Conservation (phyloP, 2,888 invertebrate species). For the Ariolimax columbianus region DNA sequence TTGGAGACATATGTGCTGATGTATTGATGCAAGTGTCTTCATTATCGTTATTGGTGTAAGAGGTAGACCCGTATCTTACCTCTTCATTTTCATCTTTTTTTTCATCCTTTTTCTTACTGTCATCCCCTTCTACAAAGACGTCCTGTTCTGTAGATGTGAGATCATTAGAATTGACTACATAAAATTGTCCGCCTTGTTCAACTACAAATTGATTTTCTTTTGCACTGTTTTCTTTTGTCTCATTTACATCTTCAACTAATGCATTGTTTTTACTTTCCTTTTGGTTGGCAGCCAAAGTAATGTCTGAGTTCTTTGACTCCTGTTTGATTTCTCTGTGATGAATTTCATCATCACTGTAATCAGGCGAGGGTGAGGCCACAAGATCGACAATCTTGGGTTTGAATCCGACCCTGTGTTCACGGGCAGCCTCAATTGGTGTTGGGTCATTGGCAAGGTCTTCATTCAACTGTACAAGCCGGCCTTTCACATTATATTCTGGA, state of each 20-base stretch:
- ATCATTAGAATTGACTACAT: slow-evolving; percentile 70
- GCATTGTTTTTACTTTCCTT: neutral
- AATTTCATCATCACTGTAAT: slow-evolving; percentile 63
- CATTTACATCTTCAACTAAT: neutral
- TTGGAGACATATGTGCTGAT: slow-evolving; percentile 43
- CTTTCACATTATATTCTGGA: slow-evolving; percentile 76
- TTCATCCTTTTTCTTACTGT: neutral
- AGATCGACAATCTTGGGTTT: slow-evolving; percentile 74
- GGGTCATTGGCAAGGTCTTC: slow-evolving; percentile 74
- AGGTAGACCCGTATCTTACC: neutral
- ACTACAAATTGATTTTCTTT: slow-evolving; percentile 68
- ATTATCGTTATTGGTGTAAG: slow-evolving; percentile 7
- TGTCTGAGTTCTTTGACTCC: neutral
- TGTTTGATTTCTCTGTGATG: slow-evolving; percentile 29
- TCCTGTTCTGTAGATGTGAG: slow-evolving; percentile 63
- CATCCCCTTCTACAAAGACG: slow-evolving; percentile 37
- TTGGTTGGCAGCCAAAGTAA: neutral
- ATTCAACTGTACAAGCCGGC: slow-evolving; percentile 72
- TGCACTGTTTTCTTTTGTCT: slow-evolving; percentile 22
- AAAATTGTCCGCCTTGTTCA: slow-evolving; percentile 75
- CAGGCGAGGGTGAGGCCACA: slow-evolving; percentile 73
- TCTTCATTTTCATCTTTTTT: slow-evolving; percentile 31
- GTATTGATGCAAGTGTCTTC: neutral
- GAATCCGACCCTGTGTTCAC: slow-evolving; percentile 71
- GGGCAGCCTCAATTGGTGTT: slow-evolving; percentile 65